phyloP scores from a whole-genome alignment of 2,888 invertebrate genomes.

The Ophion ventricosus region DNA sequence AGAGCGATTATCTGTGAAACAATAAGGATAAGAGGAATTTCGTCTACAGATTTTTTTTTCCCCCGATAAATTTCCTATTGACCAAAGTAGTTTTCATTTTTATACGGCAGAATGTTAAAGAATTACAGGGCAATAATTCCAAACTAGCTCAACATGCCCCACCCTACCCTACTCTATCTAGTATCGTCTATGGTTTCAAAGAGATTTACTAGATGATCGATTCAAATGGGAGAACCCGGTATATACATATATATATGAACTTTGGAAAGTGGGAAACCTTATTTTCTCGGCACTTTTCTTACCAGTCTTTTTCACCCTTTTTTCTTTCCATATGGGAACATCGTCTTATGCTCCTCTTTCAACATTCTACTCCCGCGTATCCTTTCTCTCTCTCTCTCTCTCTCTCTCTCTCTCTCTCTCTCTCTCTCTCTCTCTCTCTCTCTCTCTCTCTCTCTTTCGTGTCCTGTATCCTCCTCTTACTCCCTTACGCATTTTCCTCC shows the following conservation, averaged over 20 bases:
- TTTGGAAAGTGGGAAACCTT: conserved; percentile 13
- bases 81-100: too few relatives aligned
- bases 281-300: conserved; percentile 47
- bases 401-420: conserved; percentile 2
- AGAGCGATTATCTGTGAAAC: too few relatives aligned
- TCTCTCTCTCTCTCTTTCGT: background rate
- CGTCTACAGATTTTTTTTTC: too few relatives aligned
- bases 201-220: too few relatives aligned
- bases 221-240: too few relatives aligned
- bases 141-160: too few relatives aligned
- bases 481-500: background rate
- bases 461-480: background rate
- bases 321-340: conserved; percentile 14
- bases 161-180: too few relatives aligned
- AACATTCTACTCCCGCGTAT: conserved; percentile 30
- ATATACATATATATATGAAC: background rate
- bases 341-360: conserved; percentile 28
- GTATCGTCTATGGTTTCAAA: too few relatives aligned
- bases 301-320: conserved; percentile 36
- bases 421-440: background rate
- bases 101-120: too few relatives aligned
- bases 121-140: too few relatives aligned
- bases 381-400: background rate
- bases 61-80: too few relatives aligned
- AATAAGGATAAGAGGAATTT: too few relatives aligned